phyloP scores from a whole-genome alignment of 2,113 vertebrate species.

The Cariama cristata region DNA sequence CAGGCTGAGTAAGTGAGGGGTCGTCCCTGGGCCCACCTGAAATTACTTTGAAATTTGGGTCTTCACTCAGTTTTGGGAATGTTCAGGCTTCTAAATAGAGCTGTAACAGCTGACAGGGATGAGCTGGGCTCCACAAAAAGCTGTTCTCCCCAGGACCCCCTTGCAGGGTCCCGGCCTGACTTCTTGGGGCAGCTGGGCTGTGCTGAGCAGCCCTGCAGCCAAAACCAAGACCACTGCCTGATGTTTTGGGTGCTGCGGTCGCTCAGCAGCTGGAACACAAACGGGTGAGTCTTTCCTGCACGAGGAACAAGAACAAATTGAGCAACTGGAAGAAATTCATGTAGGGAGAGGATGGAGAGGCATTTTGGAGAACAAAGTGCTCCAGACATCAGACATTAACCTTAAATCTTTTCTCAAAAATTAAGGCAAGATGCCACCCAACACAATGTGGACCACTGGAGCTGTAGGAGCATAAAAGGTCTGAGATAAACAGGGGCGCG shows the following conservation, averaged over 20 bases:
- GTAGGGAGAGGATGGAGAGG: not conserved
- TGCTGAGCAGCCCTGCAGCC: not conserved
- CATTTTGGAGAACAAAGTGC: not conserved
- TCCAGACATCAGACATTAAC: not conserved
- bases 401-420: not conserved
- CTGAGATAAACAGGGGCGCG: not conserved
- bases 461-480: not conserved
- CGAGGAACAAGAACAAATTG: not conserved
- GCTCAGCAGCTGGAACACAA: not conserved
- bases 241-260: not conserved
- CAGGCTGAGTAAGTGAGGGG: too few relatives aligned
- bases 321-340: not conserved
- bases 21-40: not conserved
- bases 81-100: not conserved
- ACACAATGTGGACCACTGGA: not conserved
- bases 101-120: rapidly evolving
- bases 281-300: not conserved
- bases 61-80: not conserved
- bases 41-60: not conserved
- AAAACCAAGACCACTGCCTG: not conserved
- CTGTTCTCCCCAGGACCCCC: rapidly evolving
- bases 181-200: not conserved
- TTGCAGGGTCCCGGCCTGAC: not conserved
- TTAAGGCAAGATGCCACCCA: not conserved
- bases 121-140: not conserved